Evolutionary conservation across 1,140 invertebrate species (phyloP), one percentile per base, ranked within the genome.

Genomic region (Phortica variegata): DNA sequence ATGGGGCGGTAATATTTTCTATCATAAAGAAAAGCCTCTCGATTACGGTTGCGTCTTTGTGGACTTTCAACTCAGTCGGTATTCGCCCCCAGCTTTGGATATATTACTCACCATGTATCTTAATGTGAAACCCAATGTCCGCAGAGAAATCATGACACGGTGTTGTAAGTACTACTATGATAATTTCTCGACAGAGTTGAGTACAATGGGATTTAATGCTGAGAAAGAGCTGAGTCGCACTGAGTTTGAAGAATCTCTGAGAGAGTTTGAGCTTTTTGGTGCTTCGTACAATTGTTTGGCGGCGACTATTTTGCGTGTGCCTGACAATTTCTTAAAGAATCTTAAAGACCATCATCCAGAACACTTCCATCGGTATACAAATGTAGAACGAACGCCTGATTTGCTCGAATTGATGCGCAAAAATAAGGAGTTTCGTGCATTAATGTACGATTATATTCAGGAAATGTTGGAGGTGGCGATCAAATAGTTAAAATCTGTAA

Each of bases 1-100:
- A 3, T 85, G 84, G 84, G 77, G 78, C 16, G 84, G 83, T 31
- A 86, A 86, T 56, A 55, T 85, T 0, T 73, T 85, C 52, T 85
- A 83, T 58, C 80, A 79, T 53, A 83, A 83, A 43, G 62, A 42
- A 0, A 31, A 42, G 3, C 78, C 44, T 13, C 77, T 26, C 32
- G 55, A 12, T 5, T 48, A 59, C 8, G 70, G 79, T 6, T 83
- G 83, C 45, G 52, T 81, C 2, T 57, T 86, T 1, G 79, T 86
- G 1, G 84, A 86, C 58, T 85, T 82, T 48, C 83, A 85, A 65
- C 57, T 81, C 3, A 56, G 79, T 2, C 76, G 78, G 26, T 83
- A 78, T 57, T 79, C 78, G 32, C 80, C 83, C 15, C 80, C 82
- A 0, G 80, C 81, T 6, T 75, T 81, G 10, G 84, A 85, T 50